Percentiles rank a stretch among this genome's conserved stretches.
Conservation (phyloP, 1,140 invertebrate species). For the Scaptomyza graminum region DNA sequence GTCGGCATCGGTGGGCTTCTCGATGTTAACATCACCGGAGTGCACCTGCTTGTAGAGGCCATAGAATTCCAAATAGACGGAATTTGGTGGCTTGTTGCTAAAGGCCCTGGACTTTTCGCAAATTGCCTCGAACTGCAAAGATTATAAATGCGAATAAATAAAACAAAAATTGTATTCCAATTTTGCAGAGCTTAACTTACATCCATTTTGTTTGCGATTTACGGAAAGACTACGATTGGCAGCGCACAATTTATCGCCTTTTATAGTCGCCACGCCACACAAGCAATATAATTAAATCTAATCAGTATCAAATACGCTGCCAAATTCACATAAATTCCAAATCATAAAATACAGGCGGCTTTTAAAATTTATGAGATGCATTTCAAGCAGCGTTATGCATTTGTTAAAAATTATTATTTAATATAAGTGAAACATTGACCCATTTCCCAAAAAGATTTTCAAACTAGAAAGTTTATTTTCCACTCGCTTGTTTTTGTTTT, state of each 20-base stretch:
- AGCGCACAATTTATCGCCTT: constrained; percentile 26
- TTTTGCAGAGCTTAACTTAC: constrained; percentile 50
- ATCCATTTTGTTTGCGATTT: constrained; percentile 60
- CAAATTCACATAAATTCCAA: background rate
- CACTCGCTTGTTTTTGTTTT: background rate
- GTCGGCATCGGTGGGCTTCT: constrained; percentile 94
- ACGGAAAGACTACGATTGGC: constrained; percentile 51
- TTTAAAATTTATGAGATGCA: constrained; percentile 9
- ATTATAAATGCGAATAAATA: constrained; percentile 14
- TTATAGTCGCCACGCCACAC: constrained; percentile 30
- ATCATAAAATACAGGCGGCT: constrained; percentile 14
- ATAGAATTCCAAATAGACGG: constrained; percentile 94
- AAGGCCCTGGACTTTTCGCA: constrained; percentile 92
- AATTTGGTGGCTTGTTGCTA: constrained; percentile 90
- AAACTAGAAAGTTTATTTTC: constrained; percentile 17
- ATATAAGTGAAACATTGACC: background rate
- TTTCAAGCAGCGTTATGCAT: constrained; percentile 2
- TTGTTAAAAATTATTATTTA: background rate
- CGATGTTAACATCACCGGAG: constrained; percentile 87
- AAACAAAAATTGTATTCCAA: constrained; percentile 1
- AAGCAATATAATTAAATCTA: constrained; percentile 54
- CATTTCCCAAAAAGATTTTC: constrained; percentile 4
- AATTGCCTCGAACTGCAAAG: constrained; percentile 89
- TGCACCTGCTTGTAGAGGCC: constrained; percentile 95
- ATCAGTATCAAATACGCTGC: constrained; percentile 29